These are phyloP conservation scores for Brevipalpus yothersi DNA, from an alignment of 1,140 invertebrate genomes.

Conservation along the genomic window DNA sequence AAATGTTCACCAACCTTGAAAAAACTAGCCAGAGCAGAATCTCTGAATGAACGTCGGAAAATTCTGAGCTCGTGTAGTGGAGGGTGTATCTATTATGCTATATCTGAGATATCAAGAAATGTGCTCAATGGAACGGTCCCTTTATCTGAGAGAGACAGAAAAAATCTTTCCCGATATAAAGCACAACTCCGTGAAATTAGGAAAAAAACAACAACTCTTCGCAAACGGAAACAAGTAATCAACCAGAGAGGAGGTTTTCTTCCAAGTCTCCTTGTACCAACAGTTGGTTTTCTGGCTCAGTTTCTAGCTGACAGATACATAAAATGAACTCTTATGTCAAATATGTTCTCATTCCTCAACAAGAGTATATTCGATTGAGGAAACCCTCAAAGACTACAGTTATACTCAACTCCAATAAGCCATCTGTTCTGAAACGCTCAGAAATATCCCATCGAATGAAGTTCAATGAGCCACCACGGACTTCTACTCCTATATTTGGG, in stretches of 20 bases:
- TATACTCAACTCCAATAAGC: too few relatives aligned
- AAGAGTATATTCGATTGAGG: background rate
- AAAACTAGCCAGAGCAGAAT: background rate
- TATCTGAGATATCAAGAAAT: background rate
- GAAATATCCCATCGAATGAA: too few relatives aligned
- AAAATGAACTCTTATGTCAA: background rate
- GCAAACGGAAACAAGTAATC: background rate
- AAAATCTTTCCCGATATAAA: background rate
- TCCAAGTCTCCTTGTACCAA: background rate
- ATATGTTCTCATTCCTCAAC: background rate
- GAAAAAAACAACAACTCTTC: background rate
- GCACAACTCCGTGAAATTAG: background rate
- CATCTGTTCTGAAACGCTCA: too few relatives aligned
- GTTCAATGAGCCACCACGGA: too few relatives aligned
- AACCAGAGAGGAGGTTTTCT: background rate
- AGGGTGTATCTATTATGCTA: background rate
- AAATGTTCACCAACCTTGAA: background rate
- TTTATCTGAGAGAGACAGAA: background rate
- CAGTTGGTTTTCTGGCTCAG: background rate
- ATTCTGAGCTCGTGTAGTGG: background rate
- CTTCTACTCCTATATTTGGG: too few relatives aligned
- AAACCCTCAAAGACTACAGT: background rate
- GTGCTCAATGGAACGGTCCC: background rate
- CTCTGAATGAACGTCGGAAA: background rate
- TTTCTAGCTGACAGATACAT: background rate